Evolutionary conservation across 1,140 invertebrate species (phyloP), one percentile per base, ranked within the genome.

Genomic region (Lepidotrigona ventralis): DNA sequence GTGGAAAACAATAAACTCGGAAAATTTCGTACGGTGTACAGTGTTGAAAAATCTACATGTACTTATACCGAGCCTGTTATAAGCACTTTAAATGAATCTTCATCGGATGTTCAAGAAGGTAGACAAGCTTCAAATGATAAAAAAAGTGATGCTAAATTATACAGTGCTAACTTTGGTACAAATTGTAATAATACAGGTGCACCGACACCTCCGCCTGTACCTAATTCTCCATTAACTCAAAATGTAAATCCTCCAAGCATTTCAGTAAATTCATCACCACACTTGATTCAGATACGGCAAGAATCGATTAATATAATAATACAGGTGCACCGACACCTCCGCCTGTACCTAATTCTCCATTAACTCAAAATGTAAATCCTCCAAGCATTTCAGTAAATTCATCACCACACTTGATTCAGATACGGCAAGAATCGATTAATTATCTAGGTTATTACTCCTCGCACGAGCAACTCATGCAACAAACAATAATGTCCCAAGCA

Each of bases 401-500:
- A 23, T 85, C 90, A 0, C 86, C 91, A 0, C 92, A 93, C 51
- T 77, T 93, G 1, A 85, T 91, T 5, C 93, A 93, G 39, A 94
- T 95, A 82, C 95, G 95, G 46, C 95, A 95, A 86, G 96, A 97
- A 90, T 95, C 95, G 19, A 95, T 97, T 4, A 96, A 96, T 93
- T 97, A 97, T 92, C 93, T 97, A 19, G 97, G 97, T 6, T 97
- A 97, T 88, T 97, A 96, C 90, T 97, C 97, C 26, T 96, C 95
- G 0, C 96, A 97, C 86, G 97, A 97, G 88, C 95, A 97, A 85
- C 89, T 96, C 4, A 96, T 97, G 96, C 96, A 97, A 83, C 94
- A 96, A 80, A 92, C 97, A 26, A 96, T 97, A 29, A 92, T 95
- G 83, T 94, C 96, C 26, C 96, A 97, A 89, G 95, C 96, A 5